Base-by-base conservation (phyloP, 2,113 vertebrate genomes). In the Pollachius pollachius region DNA sequence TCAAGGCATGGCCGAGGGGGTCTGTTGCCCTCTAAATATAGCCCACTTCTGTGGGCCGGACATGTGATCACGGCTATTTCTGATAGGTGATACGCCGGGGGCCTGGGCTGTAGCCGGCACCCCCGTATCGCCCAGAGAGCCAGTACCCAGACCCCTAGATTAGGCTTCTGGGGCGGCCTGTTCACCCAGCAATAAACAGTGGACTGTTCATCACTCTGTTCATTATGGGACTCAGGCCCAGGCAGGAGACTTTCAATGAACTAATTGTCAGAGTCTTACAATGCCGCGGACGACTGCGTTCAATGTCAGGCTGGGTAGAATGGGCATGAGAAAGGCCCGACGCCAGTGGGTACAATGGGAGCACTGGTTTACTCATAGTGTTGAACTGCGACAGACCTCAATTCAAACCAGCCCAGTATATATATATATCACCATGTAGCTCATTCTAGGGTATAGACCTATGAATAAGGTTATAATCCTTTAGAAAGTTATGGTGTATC, bases 31-130 rank as follows among this genome's bases (percentile, higher is more conserved):
- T 69, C 89, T 91, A 92, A 90, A 85, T 87, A 84, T 91, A 91
- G 83, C 76, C 66, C 77, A 80, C 82, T 90, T 87, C 73, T 82
- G 69, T 67, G 64, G 81, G 77, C 70, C 71, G 72, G 76, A 84
- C 89, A 92, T 91, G 89, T 90, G 91, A 90, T 90, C 84, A 73
- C 59, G 64, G 82, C 85, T 93, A 93, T 93, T 93, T 92, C 80
- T 83, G 86, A 81, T 62, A 62, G 79, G 75, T 80, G 87, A 88
- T 89, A 88, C 80, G 80, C 86, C 77, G 78, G 75, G 78, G 86
- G 80, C 82, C 79, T 67, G 76, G 74, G 82, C 78, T 84, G 81
- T 81, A 74, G 69, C 81, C 84, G 87, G 82, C 85, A 85, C 72
- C 86, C 87, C 86, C 81, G 89, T 88, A 86, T 85, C 82, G 78